Conservation (phyloP, 2,113 vertebrate genomes). For the Pipa parva region DNA sequence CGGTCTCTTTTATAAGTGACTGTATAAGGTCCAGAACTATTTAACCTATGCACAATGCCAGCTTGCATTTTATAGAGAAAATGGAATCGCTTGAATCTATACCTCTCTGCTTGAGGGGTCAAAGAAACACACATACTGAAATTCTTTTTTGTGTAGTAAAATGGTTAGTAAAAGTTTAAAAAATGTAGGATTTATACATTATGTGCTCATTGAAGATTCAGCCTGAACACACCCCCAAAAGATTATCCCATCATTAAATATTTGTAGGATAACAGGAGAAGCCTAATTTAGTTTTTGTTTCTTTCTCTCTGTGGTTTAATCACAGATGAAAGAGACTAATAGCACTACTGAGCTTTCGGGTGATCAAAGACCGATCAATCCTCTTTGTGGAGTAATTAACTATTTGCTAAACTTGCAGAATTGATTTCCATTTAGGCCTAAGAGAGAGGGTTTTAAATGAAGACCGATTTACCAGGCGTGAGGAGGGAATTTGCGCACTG, state of each 20-base stretch:
- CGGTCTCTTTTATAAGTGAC: too few relatives aligned
- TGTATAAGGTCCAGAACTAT: too few relatives aligned
- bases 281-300: constrained; percentile 85
- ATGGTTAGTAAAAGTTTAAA: too few relatives aligned
- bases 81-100: too few relatives aligned
- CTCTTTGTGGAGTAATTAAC: constrained; percentile 86
- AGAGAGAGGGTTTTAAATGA: constrained; percentile 81
- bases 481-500: constrained; percentile 68
- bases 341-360: constrained; percentile 73
- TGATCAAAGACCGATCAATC: constrained; percentile 80
- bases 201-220: constrained; percentile 62
- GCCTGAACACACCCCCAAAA: constrained; percentile 69
- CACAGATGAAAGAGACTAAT: constrained; percentile 85
- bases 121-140: too few relatives aligned
- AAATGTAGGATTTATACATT: too few relatives aligned
- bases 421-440: constrained; percentile 87
- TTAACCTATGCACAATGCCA: too few relatives aligned
- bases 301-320: constrained; percentile 79
- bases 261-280: constrained; percentile 79
- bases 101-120: too few relatives aligned
- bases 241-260: constrained; percentile 79
- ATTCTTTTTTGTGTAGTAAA: too few relatives aligned
- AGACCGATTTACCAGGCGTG: constrained; percentile 73
- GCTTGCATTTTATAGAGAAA: too few relatives aligned
- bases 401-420: constrained; percentile 89